Evolutionary conservation across 2,888 invertebrate genomes (phyloP), one percentile per base, ranked within the genome.

Genomic region (Chymomyza caudatula): DNA sequence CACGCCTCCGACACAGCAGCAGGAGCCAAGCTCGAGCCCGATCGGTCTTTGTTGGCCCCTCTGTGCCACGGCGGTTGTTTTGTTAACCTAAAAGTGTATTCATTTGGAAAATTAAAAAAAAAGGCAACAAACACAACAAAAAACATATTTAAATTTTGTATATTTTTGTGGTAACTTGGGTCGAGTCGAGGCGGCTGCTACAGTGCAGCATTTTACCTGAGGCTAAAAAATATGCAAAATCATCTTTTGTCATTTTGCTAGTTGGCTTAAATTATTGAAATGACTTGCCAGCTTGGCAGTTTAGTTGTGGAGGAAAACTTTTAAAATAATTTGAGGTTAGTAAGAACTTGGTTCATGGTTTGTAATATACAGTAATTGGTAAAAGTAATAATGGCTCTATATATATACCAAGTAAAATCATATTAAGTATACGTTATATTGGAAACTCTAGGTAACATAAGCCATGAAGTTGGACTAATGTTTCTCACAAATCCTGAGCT

Each of bases 51-150:
- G 11, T 11, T 2, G 11, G 29, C 29, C 11, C 11, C 11, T 1
- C 11, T 49, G 53, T 29, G 71, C 60, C 69, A 62, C 19, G 43
- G 22, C 58, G 49, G 42, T 56, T 58, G 57, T 29, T 66, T 66
- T 60, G 52, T 25, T 67, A 65, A 60, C 67, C 68, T 63, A 69
- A 69, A 67, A 72, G 64, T 84, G 85, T 66, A 77, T 77, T 86
- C 80, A 81, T 67, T 80, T 75, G 80, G 86, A 80, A 80, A 80
- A 80, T 86, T 80, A 77, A 73, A 86, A 78, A 85, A 80, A 67
- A 83, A 69, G 11, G 11, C 29, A 37, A 11, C 11, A 8, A 37
- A 37, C 29, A 37, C 11, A 11, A 37, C n/a, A 37, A 37, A 37
- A 37, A 11, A 37, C 11, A 37, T 37, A 37, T 37, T 37, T 37